phyloP scores from a whole-genome alignment of 2,113 vertebrate genomes.

The Vanacampus margaritifer region DNA sequence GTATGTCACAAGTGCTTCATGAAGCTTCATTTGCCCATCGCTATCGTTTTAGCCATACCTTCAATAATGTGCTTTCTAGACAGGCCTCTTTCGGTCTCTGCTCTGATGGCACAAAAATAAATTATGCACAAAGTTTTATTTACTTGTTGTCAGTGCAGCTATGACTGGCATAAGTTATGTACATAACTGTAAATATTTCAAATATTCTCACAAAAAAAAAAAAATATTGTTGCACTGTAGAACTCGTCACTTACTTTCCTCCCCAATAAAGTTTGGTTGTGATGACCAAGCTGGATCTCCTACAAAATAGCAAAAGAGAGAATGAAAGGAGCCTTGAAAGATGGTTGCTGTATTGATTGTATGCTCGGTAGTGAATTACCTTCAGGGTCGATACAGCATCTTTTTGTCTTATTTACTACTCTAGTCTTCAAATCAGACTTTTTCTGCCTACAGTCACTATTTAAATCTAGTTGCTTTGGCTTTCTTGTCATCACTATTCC shows the following conservation, averaged over 20 bases:
- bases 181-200: too few relatives aligned
- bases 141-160: background rate
- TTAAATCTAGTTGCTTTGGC: background rate
- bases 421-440: background rate
- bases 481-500: background rate
- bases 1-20: too few relatives aligned
- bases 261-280: constrained; percentile 99
- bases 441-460: background rate
- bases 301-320: constrained; percentile 37
- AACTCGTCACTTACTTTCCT: constrained; percentile 87
- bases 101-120: constrained; percentile 49
- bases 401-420: background rate
- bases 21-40: too few relatives aligned
- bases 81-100: constrained; percentile 67
- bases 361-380: background rate
- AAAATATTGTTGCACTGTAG: background rate
- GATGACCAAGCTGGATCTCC: constrained; percentile 95
- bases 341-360: background rate
- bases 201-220: too few relatives aligned
- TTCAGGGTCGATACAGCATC: background rate
- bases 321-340: background rate
- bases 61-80: constrained; percentile 71
- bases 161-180: too few relatives aligned
- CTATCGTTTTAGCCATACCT: constrained; percentile 49
- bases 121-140: background rate